These are phyloP conservation scores for Scaptomyza graminum DNA, from an alignment of 1,140 invertebrate genomes.

Conservation along the genomic window DNA sequence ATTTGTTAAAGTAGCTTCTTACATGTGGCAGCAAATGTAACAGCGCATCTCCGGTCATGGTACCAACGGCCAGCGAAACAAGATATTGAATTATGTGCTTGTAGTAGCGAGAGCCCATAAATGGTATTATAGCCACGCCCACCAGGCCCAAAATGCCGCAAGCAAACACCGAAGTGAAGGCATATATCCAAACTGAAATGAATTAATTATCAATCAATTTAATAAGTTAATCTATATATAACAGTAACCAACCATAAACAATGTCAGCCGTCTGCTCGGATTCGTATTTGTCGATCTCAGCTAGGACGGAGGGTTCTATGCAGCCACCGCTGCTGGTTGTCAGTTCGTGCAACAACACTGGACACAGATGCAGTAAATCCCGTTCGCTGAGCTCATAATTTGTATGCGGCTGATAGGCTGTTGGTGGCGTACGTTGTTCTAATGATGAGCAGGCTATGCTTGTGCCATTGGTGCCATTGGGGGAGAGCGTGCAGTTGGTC, in stretches of 20 bases:
- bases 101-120: conserved; percentile 95
- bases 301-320: conserved; percentile 75
- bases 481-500: conserved; percentile 44
- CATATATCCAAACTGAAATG: conserved; percentile 92
- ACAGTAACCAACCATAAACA: conserved; percentile 68
- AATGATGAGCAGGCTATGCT: conserved; percentile 36
- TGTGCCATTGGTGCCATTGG: conserved; percentile 31
- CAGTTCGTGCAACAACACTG: conserved; percentile 87
- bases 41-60: conserved; percentile 95
- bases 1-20: conserved; percentile 72
- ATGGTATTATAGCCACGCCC: conserved; percentile 93
- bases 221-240: background rate
- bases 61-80: conserved; percentile 95
- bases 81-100: conserved; percentile 95
- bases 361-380: conserved; percentile 86
- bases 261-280: conserved; percentile 60
- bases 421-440: conserved; percentile 11
- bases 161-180: conserved; percentile 90
- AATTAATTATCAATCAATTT: background rate
- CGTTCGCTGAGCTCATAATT: conserved; percentile 59
- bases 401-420: conserved; percentile 8
- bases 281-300: conserved; percentile 53
- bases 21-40: conserved; percentile 97
- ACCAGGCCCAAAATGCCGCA: conserved; percentile 94
- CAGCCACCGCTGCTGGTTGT: conserved; percentile 85